A percentile compares a stretch with the other conserved stretches of the same genome.
Conservation (phyloP, 1,140 invertebrate species). For the Eufriesea mexicana region DNA sequence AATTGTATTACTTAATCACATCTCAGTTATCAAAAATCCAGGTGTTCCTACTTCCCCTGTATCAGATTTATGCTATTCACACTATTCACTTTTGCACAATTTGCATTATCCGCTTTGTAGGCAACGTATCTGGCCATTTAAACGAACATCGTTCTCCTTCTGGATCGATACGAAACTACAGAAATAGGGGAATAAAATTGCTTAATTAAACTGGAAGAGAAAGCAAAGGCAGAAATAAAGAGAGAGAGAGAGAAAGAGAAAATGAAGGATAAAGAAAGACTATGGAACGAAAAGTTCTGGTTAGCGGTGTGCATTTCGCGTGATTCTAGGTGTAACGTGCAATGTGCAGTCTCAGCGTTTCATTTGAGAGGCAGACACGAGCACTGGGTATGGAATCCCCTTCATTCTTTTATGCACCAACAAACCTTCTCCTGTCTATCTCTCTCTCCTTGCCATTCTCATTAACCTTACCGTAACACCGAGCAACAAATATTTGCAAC, state of each 20-base stretch:
- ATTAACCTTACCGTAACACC: conserved; percentile 29
- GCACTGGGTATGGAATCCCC: conserved; percentile 48
- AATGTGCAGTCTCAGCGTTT: conserved; percentile 70
- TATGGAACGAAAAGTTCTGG: conserved; percentile 66
- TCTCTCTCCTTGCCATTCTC: conserved; percentile 25
- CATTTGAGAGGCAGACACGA: conserved; percentile 62
- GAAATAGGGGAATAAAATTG: conserved; percentile 1
- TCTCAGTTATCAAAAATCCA: too few species aligned
- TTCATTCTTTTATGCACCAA: conserved; percentile 60
- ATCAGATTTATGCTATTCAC: too few species aligned
- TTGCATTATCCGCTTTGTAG: too few species aligned
- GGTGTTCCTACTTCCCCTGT: too few species aligned
- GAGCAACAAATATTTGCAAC: conserved; percentile 45
- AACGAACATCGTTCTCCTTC: background rate
- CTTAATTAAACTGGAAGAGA: conserved; percentile 27
- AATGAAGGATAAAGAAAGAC: conserved; percentile 10
- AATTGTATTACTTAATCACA: too few species aligned
- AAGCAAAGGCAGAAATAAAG: background rate
- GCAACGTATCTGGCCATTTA: too few species aligned
- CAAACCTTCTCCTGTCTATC: conserved; percentile 37
- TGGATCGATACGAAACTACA: background rate
- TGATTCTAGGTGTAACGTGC: conserved; percentile 66
- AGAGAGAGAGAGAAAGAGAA: background rate
- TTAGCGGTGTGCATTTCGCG: conserved; percentile 70
- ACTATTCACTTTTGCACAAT: too few species aligned